Percentiles rank a stretch among this genome's conserved stretches.
These are phyloP conservation scores for Pseudanteris insignis DNA, from an alignment of 2,888 invertebrate genomes.

Conservation along the genomic window DNA sequence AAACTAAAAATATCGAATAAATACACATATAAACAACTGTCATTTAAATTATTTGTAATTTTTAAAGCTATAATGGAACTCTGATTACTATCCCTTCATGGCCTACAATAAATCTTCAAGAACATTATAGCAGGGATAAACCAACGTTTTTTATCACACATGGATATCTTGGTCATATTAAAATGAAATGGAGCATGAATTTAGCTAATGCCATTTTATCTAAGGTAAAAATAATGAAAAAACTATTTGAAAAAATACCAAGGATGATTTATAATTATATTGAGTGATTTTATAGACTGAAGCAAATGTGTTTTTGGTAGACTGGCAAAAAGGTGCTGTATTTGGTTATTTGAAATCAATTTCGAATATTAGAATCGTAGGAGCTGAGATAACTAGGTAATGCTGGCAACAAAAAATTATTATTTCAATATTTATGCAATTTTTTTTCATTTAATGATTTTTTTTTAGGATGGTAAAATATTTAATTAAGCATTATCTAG, in stretches of 20 bases:
- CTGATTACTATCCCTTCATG: too few relatives aligned
- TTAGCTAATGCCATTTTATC: constrained; percentile 61
- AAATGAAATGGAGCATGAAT: constrained; percentile 57
- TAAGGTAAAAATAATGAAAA: constrained; percentile 50
- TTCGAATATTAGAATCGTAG: constrained; percentile 57
- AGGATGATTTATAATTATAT: neutral
- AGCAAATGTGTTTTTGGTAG: constrained; percentile 63
- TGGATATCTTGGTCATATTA: constrained; percentile 60
- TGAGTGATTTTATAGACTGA: too few relatives aligned
- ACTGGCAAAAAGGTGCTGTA: constrained; percentile 64
- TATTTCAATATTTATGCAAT: constrained; percentile 5
- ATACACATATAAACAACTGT: too few relatives aligned
- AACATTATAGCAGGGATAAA: too few relatives aligned
- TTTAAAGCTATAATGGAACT: too few relatives aligned
- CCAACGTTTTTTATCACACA: constrained; percentile 63
- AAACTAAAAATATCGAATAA: too few relatives aligned
- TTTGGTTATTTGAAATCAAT: constrained; percentile 54
- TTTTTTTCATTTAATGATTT: constrained; percentile 18
- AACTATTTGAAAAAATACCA: neutral
- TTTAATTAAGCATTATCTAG: constrained; percentile 44
- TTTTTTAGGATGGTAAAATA: constrained; percentile 50
- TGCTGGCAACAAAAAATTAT: too few relatives aligned
- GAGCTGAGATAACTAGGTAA: constrained; percentile 57
- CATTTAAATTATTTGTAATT: too few relatives aligned
- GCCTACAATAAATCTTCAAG: too few relatives aligned